Conservation (phyloP, 2,888 invertebrate genomes). For the Sepiola atlantica region DNA sequence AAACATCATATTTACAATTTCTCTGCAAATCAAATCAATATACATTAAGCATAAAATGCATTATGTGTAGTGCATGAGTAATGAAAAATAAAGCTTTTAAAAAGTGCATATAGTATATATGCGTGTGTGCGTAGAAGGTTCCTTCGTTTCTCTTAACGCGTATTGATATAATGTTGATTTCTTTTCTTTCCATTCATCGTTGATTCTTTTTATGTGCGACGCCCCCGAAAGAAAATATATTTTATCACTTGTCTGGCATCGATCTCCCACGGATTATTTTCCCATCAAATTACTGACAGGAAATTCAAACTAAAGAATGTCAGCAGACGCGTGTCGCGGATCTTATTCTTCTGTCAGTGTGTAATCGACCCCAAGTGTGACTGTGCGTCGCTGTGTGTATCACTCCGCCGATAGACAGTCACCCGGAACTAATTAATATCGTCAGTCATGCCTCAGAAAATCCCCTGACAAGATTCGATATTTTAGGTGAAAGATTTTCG, state of each 20-base stretch:
- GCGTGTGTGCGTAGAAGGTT: background rate
- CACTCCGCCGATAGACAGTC: constrained; percentile 3
- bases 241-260: constrained; percentile 46
- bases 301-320: constrained; percentile 35
- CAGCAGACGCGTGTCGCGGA: constrained; percentile 14
- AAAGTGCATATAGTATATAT: no score
- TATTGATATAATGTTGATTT: background rate
- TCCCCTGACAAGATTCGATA: background rate
- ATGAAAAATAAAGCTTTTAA: no score
- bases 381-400: background rate
- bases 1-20: no score
- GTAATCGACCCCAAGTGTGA: background rate
- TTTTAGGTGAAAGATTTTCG: background rate
- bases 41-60: no score
- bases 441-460: constrained; percentile 15
- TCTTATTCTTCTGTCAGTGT: background rate
- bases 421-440: constrained; percentile 32
- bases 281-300: constrained; percentile 43
- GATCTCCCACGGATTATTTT: constrained; percentile 40
- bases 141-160: background rate
- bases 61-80: no score
- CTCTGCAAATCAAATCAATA: no score
- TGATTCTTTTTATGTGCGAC: background rate
- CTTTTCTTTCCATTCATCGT: background rate
- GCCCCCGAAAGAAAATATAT: constrained; percentile 32